Base-by-base conservation (phyloP, 2,888 invertebrate genomes). In the Anoplius nigerrimus region DNA sequence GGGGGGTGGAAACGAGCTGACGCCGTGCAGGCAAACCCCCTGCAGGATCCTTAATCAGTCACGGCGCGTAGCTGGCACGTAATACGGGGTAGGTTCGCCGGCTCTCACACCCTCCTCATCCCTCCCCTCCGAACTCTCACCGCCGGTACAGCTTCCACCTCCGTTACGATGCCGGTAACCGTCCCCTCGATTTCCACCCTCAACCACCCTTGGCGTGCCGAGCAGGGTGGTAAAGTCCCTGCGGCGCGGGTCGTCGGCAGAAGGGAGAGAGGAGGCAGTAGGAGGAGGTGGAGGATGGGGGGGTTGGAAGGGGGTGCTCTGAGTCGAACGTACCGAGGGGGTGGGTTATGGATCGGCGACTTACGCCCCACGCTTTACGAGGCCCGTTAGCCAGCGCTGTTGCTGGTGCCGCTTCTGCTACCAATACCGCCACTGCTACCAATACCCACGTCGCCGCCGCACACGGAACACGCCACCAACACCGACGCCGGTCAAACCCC, bases 301-400 rank as follows among this genome's bases (percentile, higher is more conserved):
- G n/a, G 45, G 42, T 43, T n/a, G 46, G 46, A 43, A 60, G 55
- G 59, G 61, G 61, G 18, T 24, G 22, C 55, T 24, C 16, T 20
- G 21, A 53, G 24, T 21, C 56, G 56, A 42, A 56, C 42, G 27
- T 46, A 45, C 11, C 53, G 64, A n/a, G 60, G 53, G 71, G 56
- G 51, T 60, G 69, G 72, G 72, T 74, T 76, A 79, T 78, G 74
- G 79, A 80, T 81, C 76, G 74, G 71, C 72, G 75, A 75, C 76
- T 81, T 78, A 69, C 66, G 71, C 71, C 63, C 34, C 48, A 65
- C 66, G 70, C 71, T 75, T 78, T 78, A 73, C 72, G 78, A 71
- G 70, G 66, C 52, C 70, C 70, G 62, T 74, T 71, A 74, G 67
- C 74, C 61, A 58, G 55, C 61, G 67, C 72, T 48, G 16, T 48